Conservation (phyloP, 2,113 vertebrate genomes). For the Puffinus mauretanicus region DNA sequence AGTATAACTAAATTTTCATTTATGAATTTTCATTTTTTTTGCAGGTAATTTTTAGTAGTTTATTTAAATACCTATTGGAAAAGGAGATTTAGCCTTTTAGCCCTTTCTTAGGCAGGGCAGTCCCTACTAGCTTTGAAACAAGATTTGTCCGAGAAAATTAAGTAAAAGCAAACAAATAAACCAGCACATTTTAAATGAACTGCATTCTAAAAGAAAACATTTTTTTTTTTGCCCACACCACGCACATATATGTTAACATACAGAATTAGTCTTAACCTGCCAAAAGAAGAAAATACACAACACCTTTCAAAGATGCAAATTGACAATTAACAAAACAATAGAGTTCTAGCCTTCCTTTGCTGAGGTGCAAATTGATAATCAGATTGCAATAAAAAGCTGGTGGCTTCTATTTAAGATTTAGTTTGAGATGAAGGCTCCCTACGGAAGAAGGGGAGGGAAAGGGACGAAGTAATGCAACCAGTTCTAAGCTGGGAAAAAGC, state of each 20-base stretch:
- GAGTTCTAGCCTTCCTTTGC: slow-evolving; percentile 68
- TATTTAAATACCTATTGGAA: neutral
- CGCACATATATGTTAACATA: slow-evolving; percentile 67
- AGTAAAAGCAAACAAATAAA: slow-evolving; percentile 32
- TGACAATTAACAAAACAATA: slow-evolving; percentile 84
- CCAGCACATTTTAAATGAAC: slow-evolving; percentile 30
- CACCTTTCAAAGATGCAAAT: slow-evolving; percentile 84
- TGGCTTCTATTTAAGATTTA: slow-evolving; percentile 69
- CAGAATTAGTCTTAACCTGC: slow-evolving; percentile 79
- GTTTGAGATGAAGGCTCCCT: slow-evolving; percentile 60
- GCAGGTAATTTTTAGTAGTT: neutral
- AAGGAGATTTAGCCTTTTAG: neutral
- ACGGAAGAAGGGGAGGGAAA: slow-evolving; percentile 32
- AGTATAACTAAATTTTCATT: neutral
- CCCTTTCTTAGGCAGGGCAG: neutral
- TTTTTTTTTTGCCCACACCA: neutral
- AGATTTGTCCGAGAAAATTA: slow-evolving; percentile 12
- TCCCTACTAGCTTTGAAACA: slow-evolving; percentile 1
- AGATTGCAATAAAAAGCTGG: slow-evolving; percentile 55
- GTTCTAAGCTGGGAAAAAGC: neutral
- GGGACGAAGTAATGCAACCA: neutral
- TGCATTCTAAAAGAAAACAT: slow-evolving; percentile 13
- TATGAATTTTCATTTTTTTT: neutral
- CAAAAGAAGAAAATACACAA: slow-evolving; percentile 72
- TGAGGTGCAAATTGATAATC: slow-evolving; percentile 82